Conservation (phyloP, 2,797 vertebrate species). For the Saxicola maurus region DNA sequence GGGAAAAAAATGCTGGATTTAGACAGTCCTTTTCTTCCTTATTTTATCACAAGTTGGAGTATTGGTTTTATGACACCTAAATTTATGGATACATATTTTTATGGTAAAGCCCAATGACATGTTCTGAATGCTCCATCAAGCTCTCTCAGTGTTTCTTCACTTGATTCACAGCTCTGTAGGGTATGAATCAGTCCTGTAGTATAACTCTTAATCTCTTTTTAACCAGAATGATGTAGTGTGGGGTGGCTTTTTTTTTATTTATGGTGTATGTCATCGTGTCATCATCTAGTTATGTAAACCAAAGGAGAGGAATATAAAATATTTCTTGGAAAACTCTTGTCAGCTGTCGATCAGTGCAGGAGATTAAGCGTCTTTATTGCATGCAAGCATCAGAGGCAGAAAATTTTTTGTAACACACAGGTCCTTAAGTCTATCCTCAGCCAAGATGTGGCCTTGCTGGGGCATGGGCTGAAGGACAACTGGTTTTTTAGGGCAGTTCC, state of each 20-base stretch:
- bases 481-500: neutral
- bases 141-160: slow-evolving; percentile 4
- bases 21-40: slow-evolving; percentile 21
- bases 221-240: slow-evolving; percentile 9
- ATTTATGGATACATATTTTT: slow-evolving; percentile 52
- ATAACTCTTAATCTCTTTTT: slow-evolving; percentile 30
- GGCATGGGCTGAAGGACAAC: neutral
- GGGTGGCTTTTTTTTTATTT: neutral
- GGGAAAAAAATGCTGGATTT: neutral
- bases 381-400: neutral
- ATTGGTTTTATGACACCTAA: slow-evolving; percentile 25
- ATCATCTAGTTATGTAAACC: neutral
- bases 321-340: neutral
- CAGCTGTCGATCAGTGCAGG: neutral
- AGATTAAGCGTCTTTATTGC: neutral
- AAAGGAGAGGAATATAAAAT: neutral
- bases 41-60: slow-evolving; percentile 15
- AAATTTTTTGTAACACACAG: neutral
- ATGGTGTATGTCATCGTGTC: neutral
- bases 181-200: slow-evolving; percentile 9
- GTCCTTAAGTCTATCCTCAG: neutral
- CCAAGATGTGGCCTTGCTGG: neutral
- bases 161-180: slow-evolving; percentile 35
- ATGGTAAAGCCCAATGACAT: slow-evolving; percentile 30
- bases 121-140: slow-evolving; percentile 12